These are phyloP conservation scores for Candoia aspera DNA, from an alignment of 2,113 vertebrate genomes.

Conservation along the genomic window DNA sequence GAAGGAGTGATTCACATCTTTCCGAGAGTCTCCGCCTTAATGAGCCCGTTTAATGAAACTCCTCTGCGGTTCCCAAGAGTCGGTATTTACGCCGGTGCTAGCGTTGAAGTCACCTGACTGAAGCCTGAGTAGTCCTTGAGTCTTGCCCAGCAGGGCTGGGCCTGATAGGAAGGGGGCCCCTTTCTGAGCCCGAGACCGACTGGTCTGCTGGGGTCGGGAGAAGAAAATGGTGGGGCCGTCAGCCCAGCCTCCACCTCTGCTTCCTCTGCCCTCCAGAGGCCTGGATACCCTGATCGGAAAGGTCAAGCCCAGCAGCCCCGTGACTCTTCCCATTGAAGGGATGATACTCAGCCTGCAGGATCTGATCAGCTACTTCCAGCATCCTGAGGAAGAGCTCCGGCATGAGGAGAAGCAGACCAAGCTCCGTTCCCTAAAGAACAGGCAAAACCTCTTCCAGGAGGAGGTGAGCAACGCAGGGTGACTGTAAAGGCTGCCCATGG, in stretches of 20 bases:
- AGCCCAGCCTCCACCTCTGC: background rate
- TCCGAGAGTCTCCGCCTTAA: too few species aligned
- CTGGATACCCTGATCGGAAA: conserved; percentile 87
- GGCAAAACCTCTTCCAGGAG: conserved; percentile 94
- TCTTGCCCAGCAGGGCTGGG: background rate
- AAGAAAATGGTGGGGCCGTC: background rate
- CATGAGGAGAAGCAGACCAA: conserved; percentile 94
- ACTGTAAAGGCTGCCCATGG: background rate
- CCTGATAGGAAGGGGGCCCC: background rate
- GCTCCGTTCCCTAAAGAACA: conserved; percentile 87
- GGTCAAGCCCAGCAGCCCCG: conserved; percentile 72
- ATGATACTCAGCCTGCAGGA: conserved; percentile 91
- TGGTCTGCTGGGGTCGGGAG: background rate
- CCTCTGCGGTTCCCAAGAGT: too few species aligned
- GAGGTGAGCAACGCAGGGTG: conserved; percentile 76
- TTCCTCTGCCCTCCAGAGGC: conserved; percentile 66
- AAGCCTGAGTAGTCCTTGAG: too few species aligned
- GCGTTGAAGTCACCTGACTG: too few species aligned
- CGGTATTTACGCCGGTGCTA: too few species aligned
- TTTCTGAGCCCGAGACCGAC: background rate
- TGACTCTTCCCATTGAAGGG: conserved; percentile 82
- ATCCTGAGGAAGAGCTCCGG: conserved; percentile 87
- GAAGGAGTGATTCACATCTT: too few species aligned
- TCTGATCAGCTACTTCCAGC: conserved; percentile 89
- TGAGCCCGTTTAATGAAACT: too few species aligned